A percentile compares a stretch with the other conserved stretches of the same genome.
phyloP scores from a whole-genome alignment of 2,113 vertebrate genomes.

The Lontra canadensis region DNA sequence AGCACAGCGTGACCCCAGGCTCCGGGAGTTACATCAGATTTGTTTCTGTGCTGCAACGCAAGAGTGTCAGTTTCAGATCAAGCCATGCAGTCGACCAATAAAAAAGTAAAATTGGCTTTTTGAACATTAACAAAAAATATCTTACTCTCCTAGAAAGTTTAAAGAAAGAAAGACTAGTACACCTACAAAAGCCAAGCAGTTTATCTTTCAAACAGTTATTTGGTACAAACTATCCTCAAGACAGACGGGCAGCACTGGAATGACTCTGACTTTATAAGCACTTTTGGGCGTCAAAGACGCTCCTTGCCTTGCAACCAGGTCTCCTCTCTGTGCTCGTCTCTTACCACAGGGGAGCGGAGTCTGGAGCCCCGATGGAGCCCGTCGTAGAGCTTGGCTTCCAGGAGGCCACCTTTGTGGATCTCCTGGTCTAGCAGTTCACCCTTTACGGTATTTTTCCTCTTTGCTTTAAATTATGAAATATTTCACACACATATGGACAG shows the following conservation, averaged over 20 bases:
- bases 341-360: neutral
- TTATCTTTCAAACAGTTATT: neutral
- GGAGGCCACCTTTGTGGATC: neutral
- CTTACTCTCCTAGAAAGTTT: neutral
- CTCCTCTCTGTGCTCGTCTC: neutral
- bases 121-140: neutral
- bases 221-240: neutral
- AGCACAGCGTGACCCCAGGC: neutral
- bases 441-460: neutral
- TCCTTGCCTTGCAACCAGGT: neutral
- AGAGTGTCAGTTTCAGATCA: neutral
- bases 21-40: neutral
- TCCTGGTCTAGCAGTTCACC: neutral
- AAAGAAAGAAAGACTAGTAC: neutral
- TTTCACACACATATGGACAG: neutral
- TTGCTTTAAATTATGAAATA: neutral
- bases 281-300: neutral
- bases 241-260: neutral
- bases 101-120: slow-evolving; percentile 1
- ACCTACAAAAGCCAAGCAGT: neutral
- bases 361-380: neutral
- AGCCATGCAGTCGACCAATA: neutral
- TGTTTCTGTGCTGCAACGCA: neutral
- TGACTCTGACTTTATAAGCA: neutral
- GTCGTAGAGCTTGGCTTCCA: neutral